phyloP scores from a whole-genome alignment of 1,140 invertebrate species.

The Phenacoccus solenopsis region DNA sequence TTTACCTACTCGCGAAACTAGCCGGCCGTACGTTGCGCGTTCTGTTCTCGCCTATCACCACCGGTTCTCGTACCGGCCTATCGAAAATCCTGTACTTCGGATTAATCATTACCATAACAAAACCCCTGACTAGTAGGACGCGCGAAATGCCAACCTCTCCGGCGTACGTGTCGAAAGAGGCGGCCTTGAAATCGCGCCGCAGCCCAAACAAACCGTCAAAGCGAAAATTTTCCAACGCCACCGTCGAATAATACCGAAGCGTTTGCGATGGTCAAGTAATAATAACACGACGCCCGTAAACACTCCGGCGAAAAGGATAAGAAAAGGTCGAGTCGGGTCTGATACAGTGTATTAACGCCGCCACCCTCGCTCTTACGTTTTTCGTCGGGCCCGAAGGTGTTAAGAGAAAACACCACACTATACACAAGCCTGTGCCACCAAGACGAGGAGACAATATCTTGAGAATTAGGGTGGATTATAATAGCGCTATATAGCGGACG shows the following conservation, averaged over 20 bases:
- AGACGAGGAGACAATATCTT: slow-evolving; percentile 1
- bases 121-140: neutral
- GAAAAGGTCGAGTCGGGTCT: neutral
- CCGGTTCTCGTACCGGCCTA: neutral
- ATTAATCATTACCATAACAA: neutral
- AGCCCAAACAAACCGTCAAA: neutral
- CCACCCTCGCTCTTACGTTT: no score
- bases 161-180: no score
- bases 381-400: neutral
- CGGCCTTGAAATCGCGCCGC: no score
- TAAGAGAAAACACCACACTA: neutral
- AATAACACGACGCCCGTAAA: neutral
- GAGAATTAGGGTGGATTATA: slow-evolving; percentile 1
- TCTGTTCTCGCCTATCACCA: neutral
- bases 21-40: neutral
- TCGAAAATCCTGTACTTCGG: neutral
- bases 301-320: neutral
- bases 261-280: slow-evolving; percentile 1
- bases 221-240: neutral
- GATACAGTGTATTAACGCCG: no score
- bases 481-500: no score
- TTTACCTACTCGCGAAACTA: neutral
- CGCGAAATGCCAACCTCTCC: no score
- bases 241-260: neutral
- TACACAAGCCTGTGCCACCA: neutral